These are phyloP conservation scores for Condylostylus longicornis DNA, from an alignment of 1,140 invertebrate species.

Conservation along the genomic window DNA sequence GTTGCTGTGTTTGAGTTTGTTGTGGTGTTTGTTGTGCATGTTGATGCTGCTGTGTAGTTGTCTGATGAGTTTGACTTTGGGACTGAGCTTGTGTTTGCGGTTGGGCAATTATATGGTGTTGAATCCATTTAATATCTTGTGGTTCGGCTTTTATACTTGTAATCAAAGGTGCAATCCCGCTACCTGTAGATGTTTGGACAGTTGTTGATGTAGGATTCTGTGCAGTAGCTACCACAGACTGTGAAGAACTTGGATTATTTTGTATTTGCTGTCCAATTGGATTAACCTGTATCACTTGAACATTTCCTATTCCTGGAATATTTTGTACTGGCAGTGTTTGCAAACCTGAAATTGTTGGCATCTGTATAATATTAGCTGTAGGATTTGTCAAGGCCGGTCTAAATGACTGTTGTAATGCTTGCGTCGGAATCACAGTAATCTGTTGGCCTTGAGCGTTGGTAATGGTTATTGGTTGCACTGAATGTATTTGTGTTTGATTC, in stretches of 20 bases:
- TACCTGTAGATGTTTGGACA: constrained; percentile 9
- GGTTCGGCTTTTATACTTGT: constrained; percentile 29
- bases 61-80: constrained; percentile 8
- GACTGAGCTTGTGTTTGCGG: not conserved
- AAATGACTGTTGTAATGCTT: constrained; percentile 28
- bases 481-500: constrained; percentile 30
- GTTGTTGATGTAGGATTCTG: constrained; percentile 1
- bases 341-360: constrained; percentile 28
- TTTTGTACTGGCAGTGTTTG: constrained; percentile 51
- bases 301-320: constrained; percentile 59
- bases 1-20: constrained; percentile 22
- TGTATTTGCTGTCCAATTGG: constrained; percentile 23
- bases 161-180: constrained; percentile 11
- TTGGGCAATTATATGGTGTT: not conserved
- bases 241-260: constrained; percentile 20
- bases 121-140: constrained; percentile 14
- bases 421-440: constrained; percentile 52
- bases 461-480: constrained; percentile 42
- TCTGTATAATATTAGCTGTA: constrained; percentile 20
- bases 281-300: constrained; percentile 42
- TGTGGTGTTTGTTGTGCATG: constrained; percentile 15
- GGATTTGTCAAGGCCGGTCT: not conserved
- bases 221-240: constrained; percentile 20
- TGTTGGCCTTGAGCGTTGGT: constrained; percentile 53
- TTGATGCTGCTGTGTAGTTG: constrained; percentile 14